Evolutionary conservation across 2,888 invertebrate genomes (phyloP).

Genomic region (Ferdinandea cuprea): DNA sequence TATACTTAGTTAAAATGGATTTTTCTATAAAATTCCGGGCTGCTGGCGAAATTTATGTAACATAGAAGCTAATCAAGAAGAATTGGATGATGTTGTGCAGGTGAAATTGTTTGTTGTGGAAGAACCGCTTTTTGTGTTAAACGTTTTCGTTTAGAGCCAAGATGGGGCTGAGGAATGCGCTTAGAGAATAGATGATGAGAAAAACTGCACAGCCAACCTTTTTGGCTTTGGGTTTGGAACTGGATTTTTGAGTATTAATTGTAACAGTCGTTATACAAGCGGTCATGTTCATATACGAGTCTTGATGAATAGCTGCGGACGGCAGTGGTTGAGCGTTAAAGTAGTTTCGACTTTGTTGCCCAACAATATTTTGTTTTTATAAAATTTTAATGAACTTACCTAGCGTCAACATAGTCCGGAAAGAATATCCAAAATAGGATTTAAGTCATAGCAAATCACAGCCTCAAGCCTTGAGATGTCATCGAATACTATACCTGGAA

Average conservation of each 20-base stretch:
- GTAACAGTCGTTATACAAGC: constrained; percentile 23
- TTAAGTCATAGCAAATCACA: too few relatives aligned
- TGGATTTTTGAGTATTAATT: constrained; percentile 54
- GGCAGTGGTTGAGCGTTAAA: not conserved
- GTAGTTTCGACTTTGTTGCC: too few relatives aligned
- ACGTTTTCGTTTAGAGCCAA: constrained; percentile 60
- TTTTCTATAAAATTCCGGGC: constrained; percentile 66
- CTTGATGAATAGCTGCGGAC: not conserved
- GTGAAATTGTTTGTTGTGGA: constrained; percentile 56
- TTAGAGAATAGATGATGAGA: constrained; percentile 49
- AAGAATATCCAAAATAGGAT: too few relatives aligned
- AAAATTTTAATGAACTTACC: too few relatives aligned
- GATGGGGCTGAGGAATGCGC: constrained; percentile 58
- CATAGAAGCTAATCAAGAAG: constrained; percentile 66
- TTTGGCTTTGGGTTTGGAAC: constrained; percentile 47
- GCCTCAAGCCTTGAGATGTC: too few relatives aligned
- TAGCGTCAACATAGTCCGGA: too few relatives aligned
- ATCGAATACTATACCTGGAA: too few relatives aligned
- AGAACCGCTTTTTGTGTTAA: constrained; percentile 52
- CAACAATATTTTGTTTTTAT: too few relatives aligned
- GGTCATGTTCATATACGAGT: not conserved
- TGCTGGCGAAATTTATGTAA: constrained; percentile 65
- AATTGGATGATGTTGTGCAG: constrained; percentile 63
- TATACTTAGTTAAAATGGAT: constrained; percentile 67
- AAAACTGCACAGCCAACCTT: constrained; percentile 5